Evolutionary conservation across 1,140 invertebrate species (phyloP).

Genomic region (Drosophila sturtevanti): DNA sequence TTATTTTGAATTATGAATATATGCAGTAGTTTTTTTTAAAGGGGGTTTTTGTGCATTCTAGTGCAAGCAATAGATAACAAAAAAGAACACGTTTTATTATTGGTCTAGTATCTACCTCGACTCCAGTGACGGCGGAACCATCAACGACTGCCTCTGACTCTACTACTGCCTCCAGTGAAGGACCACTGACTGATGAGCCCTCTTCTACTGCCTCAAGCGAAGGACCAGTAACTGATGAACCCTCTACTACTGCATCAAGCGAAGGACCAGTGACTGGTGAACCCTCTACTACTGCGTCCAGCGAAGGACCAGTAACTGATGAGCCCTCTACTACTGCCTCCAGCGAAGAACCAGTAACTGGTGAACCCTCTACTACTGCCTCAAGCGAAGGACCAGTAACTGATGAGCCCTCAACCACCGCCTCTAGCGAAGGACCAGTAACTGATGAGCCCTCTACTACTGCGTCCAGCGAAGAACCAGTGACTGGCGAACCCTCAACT

Average conservation of each 20-base stretch:
- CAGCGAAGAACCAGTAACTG: background rate
- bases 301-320: background rate
- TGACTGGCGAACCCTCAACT: too few relatives aligned
- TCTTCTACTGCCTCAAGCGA: background rate
- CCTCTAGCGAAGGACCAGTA: too few relatives aligned
- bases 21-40: background rate
- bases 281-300: background rate
- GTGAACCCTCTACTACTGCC: background rate
- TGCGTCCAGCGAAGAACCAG: too few relatives aligned
- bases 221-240: background rate
- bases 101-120: background rate
- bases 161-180: background rate
- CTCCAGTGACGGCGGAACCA: constrained; percentile 1
- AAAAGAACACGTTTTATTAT: background rate
- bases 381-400: too few relatives aligned
- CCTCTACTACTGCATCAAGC: background rate
- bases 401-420: too few relatives aligned
- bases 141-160: background rate
- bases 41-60: background rate
- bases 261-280: background rate
- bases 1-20: background rate
- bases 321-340: background rate
- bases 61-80: background rate
- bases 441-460: too few relatives aligned
- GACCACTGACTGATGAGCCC: background rate